phyloP scores from a whole-genome alignment of 1,140 invertebrate species.

The Pseudomyrmex flavicornis region DNA sequence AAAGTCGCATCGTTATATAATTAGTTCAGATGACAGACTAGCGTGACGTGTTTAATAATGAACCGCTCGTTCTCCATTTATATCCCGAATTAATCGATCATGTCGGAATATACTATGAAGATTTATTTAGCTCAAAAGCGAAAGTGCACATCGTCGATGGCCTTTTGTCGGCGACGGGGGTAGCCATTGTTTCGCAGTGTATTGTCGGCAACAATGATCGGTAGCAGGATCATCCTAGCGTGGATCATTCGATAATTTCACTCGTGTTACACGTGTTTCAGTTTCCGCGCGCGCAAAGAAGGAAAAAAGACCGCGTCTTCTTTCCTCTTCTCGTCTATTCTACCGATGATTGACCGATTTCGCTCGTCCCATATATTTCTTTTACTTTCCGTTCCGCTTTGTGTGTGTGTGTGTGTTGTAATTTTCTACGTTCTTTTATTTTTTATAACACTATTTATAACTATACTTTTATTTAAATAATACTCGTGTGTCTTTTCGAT shows the following conservation, averaged over 20 bases:
- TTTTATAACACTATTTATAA: too few relatives aligned
- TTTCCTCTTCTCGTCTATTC: background rate
- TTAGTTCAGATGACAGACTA: background rate
- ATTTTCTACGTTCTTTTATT: too few relatives aligned
- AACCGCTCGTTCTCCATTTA: background rate
- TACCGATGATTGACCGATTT: too few relatives aligned
- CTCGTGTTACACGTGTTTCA: slow-evolving; percentile 70
- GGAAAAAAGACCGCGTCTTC: background rate
- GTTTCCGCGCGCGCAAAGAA: slow-evolving; percentile 27
- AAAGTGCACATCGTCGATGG: slow-evolving; percentile 63
- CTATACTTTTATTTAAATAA: too few relatives aligned
- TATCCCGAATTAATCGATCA: slow-evolving; percentile 6
- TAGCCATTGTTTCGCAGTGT: slow-evolving; percentile 73
- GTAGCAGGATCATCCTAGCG: slow-evolving; percentile 78
- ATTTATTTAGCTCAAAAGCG: slow-evolving; percentile 42
- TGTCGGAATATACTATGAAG: background rate
- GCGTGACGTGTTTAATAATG: background rate
- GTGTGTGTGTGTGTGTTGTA: too few relatives aligned
- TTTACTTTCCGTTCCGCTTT: too few relatives aligned
- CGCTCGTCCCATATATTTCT: too few relatives aligned
- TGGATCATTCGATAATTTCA: slow-evolving; percentile 84
- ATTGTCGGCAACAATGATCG: slow-evolving; percentile 81
- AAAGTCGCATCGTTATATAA: background rate
- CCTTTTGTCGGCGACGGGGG: slow-evolving; percentile 75
- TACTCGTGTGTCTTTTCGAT: too few relatives aligned